Evolutionary conservation across 2,888 invertebrate genomes (phyloP).

Genomic region (Ellobium chinense): DNA sequence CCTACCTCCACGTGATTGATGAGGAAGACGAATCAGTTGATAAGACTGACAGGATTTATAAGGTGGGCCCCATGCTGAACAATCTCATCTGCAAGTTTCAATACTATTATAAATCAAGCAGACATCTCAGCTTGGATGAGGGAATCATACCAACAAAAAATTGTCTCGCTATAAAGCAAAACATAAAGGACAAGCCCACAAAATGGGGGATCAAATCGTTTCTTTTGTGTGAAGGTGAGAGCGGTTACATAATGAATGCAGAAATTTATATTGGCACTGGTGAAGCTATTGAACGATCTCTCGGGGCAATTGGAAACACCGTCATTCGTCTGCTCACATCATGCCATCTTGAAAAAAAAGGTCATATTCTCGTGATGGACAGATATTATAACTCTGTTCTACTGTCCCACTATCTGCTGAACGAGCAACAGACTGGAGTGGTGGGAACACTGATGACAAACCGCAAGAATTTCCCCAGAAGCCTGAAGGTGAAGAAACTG

Average conservation of each 20-base stretch:
- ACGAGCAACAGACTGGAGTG: not conserved
- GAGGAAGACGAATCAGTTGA: conserved; percentile 39
- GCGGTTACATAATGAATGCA: conserved; percentile 33
- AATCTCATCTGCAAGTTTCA: conserved; percentile 40
- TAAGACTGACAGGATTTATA: conserved; percentile 44
- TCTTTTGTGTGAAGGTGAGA: conserved; percentile 40
- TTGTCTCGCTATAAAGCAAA: conserved; percentile 35
- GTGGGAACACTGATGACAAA: conserved; percentile 44
- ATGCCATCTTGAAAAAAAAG: not conserved
- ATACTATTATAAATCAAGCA: conserved; percentile 27
- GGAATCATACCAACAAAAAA: conserved; percentile 45
- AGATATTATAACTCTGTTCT: conserved; percentile 39
- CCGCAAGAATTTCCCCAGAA: conserved; percentile 38
- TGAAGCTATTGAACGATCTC: not conserved
- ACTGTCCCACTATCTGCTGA: conserved; percentile 33
- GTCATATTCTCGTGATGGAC: conserved; percentile 44
- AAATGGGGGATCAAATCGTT: conserved; percentile 45
- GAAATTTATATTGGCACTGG: conserved; percentile 24
- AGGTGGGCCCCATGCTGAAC: conserved; percentile 45
- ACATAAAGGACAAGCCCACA: conserved; percentile 4
- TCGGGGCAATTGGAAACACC: conserved; percentile 40
- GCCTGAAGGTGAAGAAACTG: conserved; percentile 16
- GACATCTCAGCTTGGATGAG: conserved; percentile 46
- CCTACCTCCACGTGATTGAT: conserved; percentile 47
- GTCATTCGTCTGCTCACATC: conserved; percentile 33